Base-by-base conservation (phyloP, 2,797 vertebrate genomes). In the Sebastes dallii region DNA sequence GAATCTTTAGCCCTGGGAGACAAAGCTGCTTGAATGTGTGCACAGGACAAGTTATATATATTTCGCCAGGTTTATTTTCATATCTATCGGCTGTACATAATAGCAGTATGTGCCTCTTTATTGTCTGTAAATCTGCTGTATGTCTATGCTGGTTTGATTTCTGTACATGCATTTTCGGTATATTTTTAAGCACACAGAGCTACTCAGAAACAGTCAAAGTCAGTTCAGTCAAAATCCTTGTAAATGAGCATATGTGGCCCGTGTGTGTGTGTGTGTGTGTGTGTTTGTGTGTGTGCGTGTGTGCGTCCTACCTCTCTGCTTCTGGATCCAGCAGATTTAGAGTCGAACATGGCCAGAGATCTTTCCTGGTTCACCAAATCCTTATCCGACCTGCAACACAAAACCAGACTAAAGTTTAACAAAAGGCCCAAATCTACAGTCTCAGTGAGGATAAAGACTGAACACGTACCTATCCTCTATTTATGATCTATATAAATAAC, bases 351-450 rank as follows among this genome's bases (percentile, higher is more conserved):
- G 79, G 90, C 90, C 72, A 86, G 88, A 86, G 95, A 97, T 84
- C 96, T 94, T 86, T 95, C 95, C 91, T 96, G 95, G 83, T 95
- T 96, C 88, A 95, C 96, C 87, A 95, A 81, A 90, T 97, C 97
- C 89, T 96, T 97, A 82, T 95, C 96, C 4, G 96, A 95, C 95
- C 95, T 97, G 90, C 89, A 88, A 89, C 36, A 80, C 42, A 75
- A 18, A 74, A 52, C 3, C 34, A 73, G 6, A 25, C 22, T 1
- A 29, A 39, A 0, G 8, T 58, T 66, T 70, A 11, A 39, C 0
- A 50, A 34, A 56, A 39, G 3, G 1, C 6, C 10, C 4, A 16
- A 32, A 34, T 65, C 24, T n/a, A 5, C 8, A 39, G 36, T 39
- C 36, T 39, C 36, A 39, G 0, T 39, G 36, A 39, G 36, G 36